Evolutionary conservation across 1,140 invertebrate genomes (phyloP), one percentile per base, ranked within the genome.

Genomic region (Drosophila lowei): DNA sequence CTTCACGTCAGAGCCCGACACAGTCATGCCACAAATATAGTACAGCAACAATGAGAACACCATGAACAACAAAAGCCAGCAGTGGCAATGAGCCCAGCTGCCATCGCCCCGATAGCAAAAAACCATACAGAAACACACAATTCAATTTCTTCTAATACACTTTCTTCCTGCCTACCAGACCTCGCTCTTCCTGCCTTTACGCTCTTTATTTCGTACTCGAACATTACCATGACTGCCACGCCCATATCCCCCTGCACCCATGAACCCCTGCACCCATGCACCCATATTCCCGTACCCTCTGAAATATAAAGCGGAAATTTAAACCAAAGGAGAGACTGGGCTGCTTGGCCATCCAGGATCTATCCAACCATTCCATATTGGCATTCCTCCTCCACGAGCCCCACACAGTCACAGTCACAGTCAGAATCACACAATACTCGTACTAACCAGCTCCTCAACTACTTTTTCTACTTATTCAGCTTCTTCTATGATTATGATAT

Each of bases 61-160:
- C 46, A 49, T 42, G 50, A 72, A 46, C 50, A 60, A 68, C 46
- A 75, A 68, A 28, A 48, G 55, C 60, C 59, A 74, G 76, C 65
- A 72, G 74, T 61, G 55, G 72, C 65, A 72, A 74, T 61, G 55
- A 85, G 77, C 75, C 62, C 81, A 86, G 81, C 77, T 85, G 80
- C 79, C 79, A 59, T 58, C 42, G 73, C 68, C 53, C 63, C 70
- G 52, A 80, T 80, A 74, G 30, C 30, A 44, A 72, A 49, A 72
- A 56, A 67, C 64, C 41, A 65, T 48, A 61, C 62, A 72, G 63
- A 56, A 72, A 63, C 23, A 86, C 70, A 85, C 81, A 81, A 85
- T 86, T 85, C 83, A 86, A 88, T 85, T 85, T 85, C 70, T 88
- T 85, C 80, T 85, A 80, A 80, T 73, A 80, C 80, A 85, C 79